Evolutionary conservation across 2,888 invertebrate species (phyloP), one percentile per base, ranked within the genome.

Genomic region (Eustalomyia histrio): DNA sequence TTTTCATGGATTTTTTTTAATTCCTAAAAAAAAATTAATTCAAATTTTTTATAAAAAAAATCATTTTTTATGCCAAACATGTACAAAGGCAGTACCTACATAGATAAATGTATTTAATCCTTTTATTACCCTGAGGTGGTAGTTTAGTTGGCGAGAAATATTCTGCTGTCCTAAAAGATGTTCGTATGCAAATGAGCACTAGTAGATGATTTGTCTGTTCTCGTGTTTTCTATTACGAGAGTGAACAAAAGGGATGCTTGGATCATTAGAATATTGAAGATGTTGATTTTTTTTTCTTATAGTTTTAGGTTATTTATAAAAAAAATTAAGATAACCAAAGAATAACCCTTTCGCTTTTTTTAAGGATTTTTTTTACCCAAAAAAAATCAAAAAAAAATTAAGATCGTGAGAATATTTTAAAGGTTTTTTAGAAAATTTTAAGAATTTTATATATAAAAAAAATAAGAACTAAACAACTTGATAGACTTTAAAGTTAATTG

Each of bases 261-360:
- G 78, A 79, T 67, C 72, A 73, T 68, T 79, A 67, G 65, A 73
- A 61, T 61, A 72, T 55, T 67, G 72, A 61, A 72, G 72, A 78
- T 72, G 67, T 7, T 57, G 55, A 29, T 29, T 73, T 83, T 83
- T n/a, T 83, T 87, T 87, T 86, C 85, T 85, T 85, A 76, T 84
- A 79, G 83, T 83, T 85, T 84, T 84, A 85, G 82, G 83, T 83
- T 85, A 85, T 87, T 88, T 82, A 85, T 81, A 86, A 87, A 87
- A 87, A 87, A 87, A 85, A 81, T 84, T 81, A 80, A 47, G n/a
- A 47, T 14, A 43, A 14, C 14, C 14, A 5, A 43, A 85, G 83
- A 87, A 78, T 55, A 87, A 88, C 88, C 88, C 87, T 87, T 87
- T 86, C 84, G 78, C 76, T 85, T 87, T 75, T 85, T 86, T 83